A percentile compares a stretch with the other conserved stretches of the same genome.
Evolutionary conservation across 2,113 vertebrate genomes (phyloP).

Genomic region (Sorex araneus): DNA sequence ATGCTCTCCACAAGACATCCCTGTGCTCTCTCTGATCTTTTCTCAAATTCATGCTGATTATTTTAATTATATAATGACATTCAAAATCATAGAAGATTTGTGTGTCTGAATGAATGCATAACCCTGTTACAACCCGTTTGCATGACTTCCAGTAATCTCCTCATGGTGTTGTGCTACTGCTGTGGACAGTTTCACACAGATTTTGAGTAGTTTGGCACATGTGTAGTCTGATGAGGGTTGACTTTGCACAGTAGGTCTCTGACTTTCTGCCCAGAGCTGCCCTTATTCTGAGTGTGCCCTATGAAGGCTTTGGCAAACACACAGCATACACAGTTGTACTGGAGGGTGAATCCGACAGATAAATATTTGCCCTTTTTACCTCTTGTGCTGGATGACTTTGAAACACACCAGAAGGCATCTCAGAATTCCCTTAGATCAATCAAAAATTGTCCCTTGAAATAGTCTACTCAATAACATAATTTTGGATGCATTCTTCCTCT

Average conservation of each 20-base stretch:
- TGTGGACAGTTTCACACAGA: neutral
- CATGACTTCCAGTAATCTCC: neutral
- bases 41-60: neutral
- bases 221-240: neutral
- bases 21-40: neutral
- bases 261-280: neutral
- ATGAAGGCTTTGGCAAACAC: neutral
- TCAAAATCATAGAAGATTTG: neutral
- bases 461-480: neutral
- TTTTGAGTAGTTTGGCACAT: neutral
- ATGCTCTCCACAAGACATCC: neutral
- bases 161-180: neutral
- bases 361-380: neutral
- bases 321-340: slow-evolving; percentile 7
- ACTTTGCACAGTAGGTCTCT: neutral
- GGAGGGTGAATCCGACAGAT: neutral
- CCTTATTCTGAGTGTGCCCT: neutral
- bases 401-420: slow-evolving; percentile 44
- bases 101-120: neutral
- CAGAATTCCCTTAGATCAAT: slow-evolving; percentile 32
- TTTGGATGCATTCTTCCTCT: slow-evolving; percentile 21
- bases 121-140: too few relatives aligned
- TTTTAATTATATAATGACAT: neutral
- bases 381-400: slow-evolving; percentile 1
- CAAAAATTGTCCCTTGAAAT: neutral